Base-by-base conservation (phyloP, 2,888 invertebrate genomes). In the Dendrolimus houi region DNA sequence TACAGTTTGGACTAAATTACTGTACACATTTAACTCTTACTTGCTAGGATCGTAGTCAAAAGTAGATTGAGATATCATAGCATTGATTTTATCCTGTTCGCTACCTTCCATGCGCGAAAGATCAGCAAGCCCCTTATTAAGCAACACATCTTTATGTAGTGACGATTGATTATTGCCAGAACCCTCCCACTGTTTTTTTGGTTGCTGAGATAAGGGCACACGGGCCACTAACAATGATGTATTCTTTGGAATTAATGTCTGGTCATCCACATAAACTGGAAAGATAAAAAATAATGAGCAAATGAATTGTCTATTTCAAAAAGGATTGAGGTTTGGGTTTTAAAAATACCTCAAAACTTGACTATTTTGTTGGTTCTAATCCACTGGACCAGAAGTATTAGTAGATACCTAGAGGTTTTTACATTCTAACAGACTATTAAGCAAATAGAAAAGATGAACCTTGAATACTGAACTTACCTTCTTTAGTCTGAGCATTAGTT, bases 21-120 rank as follows among this genome's bases (percentile, higher is more conserved):
- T 29, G 29, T 29, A 29, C 29, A 29, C 29, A 29, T 29, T 29
- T 6, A 29, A 29, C 29, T 71, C 95, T 94, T 93, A 99, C 98
- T 98, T 98, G 87, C 97, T 96, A 63, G 98, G 97, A 86, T 98
- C 98, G 91, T 99, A 99, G 79, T 98, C 98, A 81, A 96, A 95
- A 47, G 98, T 98, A 42, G 99, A 98, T 83, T 99, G 98, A 64
- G 96, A 94, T 94, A 99, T 98, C 97, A 99, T 98, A 62, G 98
- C 98, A 81, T 95, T 95, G 72, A 99, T 98, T 90, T 99, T 99
- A 78, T 99, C 99, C 78, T 98, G 98, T 90, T 99, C 99, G 56
- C 97, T 96, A 63, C 96, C 97, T 90, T 97, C 96, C 88, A 98
- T 94, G 84, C 94, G 95, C 54, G 96, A 94, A 67, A 98, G 89